These are phyloP conservation scores for Aramus guarauna DNA, from an alignment of 2,113 vertebrate genomes.

Conservation along the genomic window DNA sequence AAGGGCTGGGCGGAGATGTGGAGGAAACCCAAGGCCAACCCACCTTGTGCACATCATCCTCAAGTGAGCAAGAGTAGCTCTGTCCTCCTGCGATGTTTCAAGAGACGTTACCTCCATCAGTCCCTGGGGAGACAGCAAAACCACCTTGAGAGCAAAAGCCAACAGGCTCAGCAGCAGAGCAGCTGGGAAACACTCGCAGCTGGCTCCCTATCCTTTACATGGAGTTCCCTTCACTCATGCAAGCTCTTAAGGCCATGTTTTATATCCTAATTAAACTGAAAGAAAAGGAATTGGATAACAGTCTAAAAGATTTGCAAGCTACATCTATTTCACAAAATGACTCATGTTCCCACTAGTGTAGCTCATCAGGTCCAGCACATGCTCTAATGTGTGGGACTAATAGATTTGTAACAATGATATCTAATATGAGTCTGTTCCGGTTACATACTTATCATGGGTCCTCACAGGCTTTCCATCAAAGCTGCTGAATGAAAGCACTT, in stretches of 20 bases:
- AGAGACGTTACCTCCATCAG: background rate
- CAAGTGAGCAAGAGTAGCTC: background rate
- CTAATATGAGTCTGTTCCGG: conserved; percentile 52
- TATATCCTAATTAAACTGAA: conserved; percentile 74
- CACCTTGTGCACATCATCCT: background rate
- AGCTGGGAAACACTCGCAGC: background rate
- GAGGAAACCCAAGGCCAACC: background rate
- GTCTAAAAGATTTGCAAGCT: conserved; percentile 58
- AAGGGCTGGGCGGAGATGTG: background rate
- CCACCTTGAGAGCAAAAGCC: background rate
- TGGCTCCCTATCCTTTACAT: background rate
- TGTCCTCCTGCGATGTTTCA: background rate
- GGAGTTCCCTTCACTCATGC: background rate
- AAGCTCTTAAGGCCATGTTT: conserved; percentile 45
- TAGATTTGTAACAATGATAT: conserved; percentile 66
- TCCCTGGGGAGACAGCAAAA: background rate
- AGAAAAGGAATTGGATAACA: conserved; percentile 69
- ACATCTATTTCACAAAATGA: conserved; percentile 65
- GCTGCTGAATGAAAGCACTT: conserved; percentile 56
- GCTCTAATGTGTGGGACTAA: conserved; percentile 62
- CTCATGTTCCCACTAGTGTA: conserved; percentile 54
- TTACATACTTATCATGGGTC: conserved; percentile 61
- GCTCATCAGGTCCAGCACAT: conserved; percentile 60
- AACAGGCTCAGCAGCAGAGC: background rate
- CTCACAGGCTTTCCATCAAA: conserved; percentile 61